Base-by-base conservation (phyloP, 23 tunicate genomes). In the Corella eumyota region DNA sequence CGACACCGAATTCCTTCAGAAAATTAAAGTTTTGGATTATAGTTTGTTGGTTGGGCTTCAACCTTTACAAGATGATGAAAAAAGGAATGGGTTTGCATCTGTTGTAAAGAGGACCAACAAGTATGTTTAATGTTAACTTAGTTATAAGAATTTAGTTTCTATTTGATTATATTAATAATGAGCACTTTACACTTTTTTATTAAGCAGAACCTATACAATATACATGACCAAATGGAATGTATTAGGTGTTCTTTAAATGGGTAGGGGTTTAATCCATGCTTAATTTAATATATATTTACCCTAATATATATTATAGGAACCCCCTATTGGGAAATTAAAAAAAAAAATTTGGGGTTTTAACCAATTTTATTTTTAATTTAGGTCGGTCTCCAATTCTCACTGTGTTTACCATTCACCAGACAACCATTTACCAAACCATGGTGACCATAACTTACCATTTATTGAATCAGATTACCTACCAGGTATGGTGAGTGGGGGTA, bases 41-140 rank as follows among this genome's bases (percentile, higher is more conserved):
- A 88, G 96, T 51, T 50, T 88, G 45, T 34, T 88, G 48, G 65
- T 88, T 55, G 96, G 96, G 30, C 45, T 88, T 3, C 96, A 88
- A 48, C 34, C 62, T 21, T 61, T 83, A 21, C 82, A 83, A 31
- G 17, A 26, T 6, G 93, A 75, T 26, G 93, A 83, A 53, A 63
- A 44, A 33, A 35, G 46, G 35, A 78, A 67, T 44, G 61, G 36
- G 20, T 37, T 86, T 28, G 73, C 95, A 2, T 25, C 78, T 22
- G 67, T 85, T 11, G 33, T 85, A 3, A 33, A 30, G 4, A 53
- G 95, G 29, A 63, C 79, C 9, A 47, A 65, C 57, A 85, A 85
- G 95, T 85, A 58, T 63, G n/a, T n/a, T n/a, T n/a, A n/a, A n/a
- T n/a, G n/a, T n/a, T n/a, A n/a, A n/a, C n/a, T n/a, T n/a, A n/a